These are phyloP conservation scores for Ctenodactylus gundi DNA, from an alignment of 2,113 vertebrate genomes.

Conservation along the genomic window DNA sequence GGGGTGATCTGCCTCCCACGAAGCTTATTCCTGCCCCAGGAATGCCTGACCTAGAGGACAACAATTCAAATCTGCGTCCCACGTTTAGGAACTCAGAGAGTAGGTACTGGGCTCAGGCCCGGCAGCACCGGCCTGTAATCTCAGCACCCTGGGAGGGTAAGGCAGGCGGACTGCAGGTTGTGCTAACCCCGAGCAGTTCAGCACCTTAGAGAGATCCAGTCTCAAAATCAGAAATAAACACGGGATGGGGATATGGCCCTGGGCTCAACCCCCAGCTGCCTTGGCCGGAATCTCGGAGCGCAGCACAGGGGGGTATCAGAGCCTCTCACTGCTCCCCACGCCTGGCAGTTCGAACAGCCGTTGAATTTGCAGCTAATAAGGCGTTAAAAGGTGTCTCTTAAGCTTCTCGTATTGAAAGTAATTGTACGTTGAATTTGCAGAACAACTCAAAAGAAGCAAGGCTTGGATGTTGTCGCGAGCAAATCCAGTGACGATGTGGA, in stretches of 20 bases:
- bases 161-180: too few species aligned
- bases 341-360: background rate
- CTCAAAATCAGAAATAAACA: too few species aligned
- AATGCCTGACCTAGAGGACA: background rate
- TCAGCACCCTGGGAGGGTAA: too few species aligned
- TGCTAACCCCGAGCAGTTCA: too few species aligned
- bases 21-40: background rate
- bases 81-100: background rate
- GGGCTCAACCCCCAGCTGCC: too few species aligned
- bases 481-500: slow-evolving; percentile 56
- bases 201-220: too few species aligned
- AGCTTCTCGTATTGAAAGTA: slow-evolving; percentile 50
- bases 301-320: background rate
- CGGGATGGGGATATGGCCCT: too few species aligned
- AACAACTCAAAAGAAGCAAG: slow-evolving; percentile 65
- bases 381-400: slow-evolving; percentile 46
- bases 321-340: background rate
- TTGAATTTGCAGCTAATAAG: slow-evolving; percentile 55
- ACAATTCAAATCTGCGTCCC: background rate
- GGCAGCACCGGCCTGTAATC: too few species aligned
- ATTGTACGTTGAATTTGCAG: slow-evolving; percentile 65
- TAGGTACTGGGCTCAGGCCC: background rate
- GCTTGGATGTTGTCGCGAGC: slow-evolving; percentile 10
- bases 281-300: background rate
- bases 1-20: background rate